Evolutionary conservation across 2,888 invertebrate genomes (phyloP).

Genomic region (Aproaerema taeniolella): DNA sequence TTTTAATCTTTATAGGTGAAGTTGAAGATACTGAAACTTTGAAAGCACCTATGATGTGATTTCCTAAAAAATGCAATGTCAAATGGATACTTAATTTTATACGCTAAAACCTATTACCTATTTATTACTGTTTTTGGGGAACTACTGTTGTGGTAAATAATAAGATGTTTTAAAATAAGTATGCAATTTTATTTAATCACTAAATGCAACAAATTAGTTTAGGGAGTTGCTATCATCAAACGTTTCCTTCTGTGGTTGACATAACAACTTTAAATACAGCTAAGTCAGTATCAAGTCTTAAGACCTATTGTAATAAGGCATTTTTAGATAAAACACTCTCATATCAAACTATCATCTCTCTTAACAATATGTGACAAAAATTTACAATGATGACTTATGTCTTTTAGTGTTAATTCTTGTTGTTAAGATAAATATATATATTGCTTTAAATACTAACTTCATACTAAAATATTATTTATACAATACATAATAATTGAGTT

Average conservation of each 20-base stretch:
- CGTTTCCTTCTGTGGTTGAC: slow-evolving; percentile 48
- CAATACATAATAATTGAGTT: slow-evolving; percentile 52
- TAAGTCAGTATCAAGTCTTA: slow-evolving; percentile 75
- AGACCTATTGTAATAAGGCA: slow-evolving; percentile 73
- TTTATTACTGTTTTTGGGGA: not conserved
- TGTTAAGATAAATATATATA: slow-evolving; percentile 55
- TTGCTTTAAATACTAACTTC: slow-evolving; percentile 55
- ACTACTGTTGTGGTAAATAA: slow-evolving; percentile 11
- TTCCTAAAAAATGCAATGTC: too few relatives aligned
- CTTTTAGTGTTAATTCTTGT: slow-evolving; percentile 37
- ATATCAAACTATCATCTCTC: slow-evolving; percentile 75
- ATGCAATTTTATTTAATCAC: slow-evolving; percentile 75
- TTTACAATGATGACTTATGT: slow-evolving; percentile 56
- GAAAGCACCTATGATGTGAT: slow-evolving; percentile 21
- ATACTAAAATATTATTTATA: slow-evolving; percentile 53
- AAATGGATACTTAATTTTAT: too few relatives aligned
- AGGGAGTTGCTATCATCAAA: slow-evolving; percentile 60
- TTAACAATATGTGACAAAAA: slow-evolving; percentile 59
- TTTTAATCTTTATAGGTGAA: slow-evolving; percentile 31
- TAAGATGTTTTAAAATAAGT: slow-evolving; percentile 65
- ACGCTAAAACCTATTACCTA: too few relatives aligned
- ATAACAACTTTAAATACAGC: slow-evolving; percentile 62
- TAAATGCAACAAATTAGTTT: slow-evolving; percentile 76
- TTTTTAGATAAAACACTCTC: slow-evolving; percentile 73
- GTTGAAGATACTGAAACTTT: slow-evolving; percentile 25